Evolutionary conservation across 2,113 vertebrate species (phyloP).

Genomic region (Scortum barcoo): DNA sequence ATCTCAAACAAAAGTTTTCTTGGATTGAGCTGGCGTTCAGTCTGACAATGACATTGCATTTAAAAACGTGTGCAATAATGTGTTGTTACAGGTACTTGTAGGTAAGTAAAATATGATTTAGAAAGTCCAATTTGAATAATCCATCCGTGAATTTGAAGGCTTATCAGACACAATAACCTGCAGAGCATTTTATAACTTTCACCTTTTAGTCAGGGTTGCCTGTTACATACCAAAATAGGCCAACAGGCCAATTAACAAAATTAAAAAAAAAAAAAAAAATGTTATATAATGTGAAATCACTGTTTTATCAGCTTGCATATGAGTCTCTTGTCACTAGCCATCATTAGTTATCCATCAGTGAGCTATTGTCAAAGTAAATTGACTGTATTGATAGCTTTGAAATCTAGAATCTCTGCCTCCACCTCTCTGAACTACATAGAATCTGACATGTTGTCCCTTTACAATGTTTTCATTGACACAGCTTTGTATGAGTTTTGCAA

Average conservation of each 20-base stretch:
- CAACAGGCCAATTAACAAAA: too few species aligned
- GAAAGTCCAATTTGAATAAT: background rate
- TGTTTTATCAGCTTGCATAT: too few species aligned
- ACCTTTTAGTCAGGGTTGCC: background rate
- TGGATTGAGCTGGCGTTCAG: background rate
- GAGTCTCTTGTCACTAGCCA: too few species aligned
- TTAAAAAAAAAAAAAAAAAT: too few species aligned
- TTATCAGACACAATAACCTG: background rate
- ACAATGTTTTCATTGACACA: background rate
- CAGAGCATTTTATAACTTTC: background rate
- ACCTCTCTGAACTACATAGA: too few species aligned
- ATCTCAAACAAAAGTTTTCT: background rate
- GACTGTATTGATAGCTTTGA: too few species aligned
- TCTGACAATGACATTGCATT: background rate
- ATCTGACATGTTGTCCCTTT: background rate
- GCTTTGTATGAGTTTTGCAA: too few species aligned
- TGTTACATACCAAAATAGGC: background rate
- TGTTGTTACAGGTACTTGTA: background rate
- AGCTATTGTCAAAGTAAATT: too few species aligned
- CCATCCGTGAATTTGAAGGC: background rate
- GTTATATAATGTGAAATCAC: too few species aligned
- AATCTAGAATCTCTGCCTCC: too few species aligned
- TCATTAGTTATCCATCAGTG: too few species aligned
- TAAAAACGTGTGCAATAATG: background rate
- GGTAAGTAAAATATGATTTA: background rate